phyloP scores from a whole-genome alignment of 2,888 invertebrate species.

The Lacanobia oleracea region DNA sequence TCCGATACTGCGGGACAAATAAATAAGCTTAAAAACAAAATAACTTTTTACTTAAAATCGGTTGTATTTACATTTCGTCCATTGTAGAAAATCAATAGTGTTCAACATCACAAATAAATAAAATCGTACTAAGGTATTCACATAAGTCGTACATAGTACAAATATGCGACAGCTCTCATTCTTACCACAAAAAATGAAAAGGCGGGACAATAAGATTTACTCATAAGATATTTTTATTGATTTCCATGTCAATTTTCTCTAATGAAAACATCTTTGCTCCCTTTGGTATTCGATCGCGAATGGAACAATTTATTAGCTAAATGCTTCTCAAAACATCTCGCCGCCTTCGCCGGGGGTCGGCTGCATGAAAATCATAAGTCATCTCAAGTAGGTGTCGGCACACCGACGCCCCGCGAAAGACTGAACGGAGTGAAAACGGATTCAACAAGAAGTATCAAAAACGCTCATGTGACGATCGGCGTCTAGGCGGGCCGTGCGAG shows the following conservation, averaged over 20 bases:
- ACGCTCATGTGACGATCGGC: constrained; percentile 75
- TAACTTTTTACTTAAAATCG: constrained; percentile 90
- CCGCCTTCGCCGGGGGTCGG: constrained; percentile 64
- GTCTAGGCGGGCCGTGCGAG: constrained; percentile 71
- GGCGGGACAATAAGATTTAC: constrained; percentile 86
- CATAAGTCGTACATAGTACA: constrained; percentile 87
- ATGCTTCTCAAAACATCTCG: constrained; percentile 79
- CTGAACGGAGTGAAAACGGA: constrained; percentile 78
- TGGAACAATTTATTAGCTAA: constrained; percentile 79
- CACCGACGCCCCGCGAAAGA: constrained; percentile 77
- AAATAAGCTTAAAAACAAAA: constrained; percentile 89
- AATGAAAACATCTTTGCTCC: constrained; percentile 78
- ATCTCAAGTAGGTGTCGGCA: constrained; percentile 49
- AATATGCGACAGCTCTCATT: constrained; percentile 86
- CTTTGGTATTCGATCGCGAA: constrained; percentile 83
- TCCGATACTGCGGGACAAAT: constrained; percentile 78
- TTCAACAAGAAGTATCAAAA: constrained; percentile 81
- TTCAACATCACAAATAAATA: constrained; percentile 91
- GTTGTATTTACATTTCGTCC: constrained; percentile 91
- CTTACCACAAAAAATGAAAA: constrained; percentile 85
- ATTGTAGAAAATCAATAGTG: constrained; percentile 90
- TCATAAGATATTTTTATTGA: constrained; percentile 83
- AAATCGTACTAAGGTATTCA: constrained; percentile 90
- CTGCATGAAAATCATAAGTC: constrained; percentile 52
- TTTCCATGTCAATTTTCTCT: constrained; percentile 82